phyloP scores from a whole-genome alignment of 64 coral and sea anemone species.

The Acropora yongei region DNA sequence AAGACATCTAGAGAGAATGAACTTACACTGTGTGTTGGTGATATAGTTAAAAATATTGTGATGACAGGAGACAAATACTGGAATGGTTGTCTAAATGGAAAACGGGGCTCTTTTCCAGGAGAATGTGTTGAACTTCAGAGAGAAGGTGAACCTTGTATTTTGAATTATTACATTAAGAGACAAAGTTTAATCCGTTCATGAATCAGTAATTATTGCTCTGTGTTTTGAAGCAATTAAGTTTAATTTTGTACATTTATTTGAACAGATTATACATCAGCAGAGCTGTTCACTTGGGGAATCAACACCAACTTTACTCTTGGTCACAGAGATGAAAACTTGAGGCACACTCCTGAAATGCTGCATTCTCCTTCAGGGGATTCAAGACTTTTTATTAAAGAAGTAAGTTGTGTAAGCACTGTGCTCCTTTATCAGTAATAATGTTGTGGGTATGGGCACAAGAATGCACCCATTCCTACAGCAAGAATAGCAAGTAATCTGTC shows the following conservation, averaged over 20 bases:
- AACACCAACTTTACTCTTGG: constrained; percentile 96
- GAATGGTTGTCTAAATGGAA: constrained; percentile 34
- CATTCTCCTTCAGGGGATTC: constrained; percentile 48
- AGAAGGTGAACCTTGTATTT: constrained; percentile 30
- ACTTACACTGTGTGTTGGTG: constrained; percentile 31
- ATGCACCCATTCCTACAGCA: background rate
- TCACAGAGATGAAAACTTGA: constrained; percentile 87
- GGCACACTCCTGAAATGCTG: constrained; percentile 81
- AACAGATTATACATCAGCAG: constrained; percentile 37
- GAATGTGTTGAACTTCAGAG: constrained; percentile 14
- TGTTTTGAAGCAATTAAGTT: background rate
- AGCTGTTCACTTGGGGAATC: constrained; percentile 89
- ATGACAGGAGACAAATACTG: constrained; percentile 43
- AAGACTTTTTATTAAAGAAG: constrained; percentile 71
- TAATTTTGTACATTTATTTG: background rate
- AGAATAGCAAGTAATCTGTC: background rate
- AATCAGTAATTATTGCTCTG: background rate
- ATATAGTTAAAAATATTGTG: constrained; percentile 49
- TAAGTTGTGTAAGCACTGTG: background rate
- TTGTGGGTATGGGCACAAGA: background rate
- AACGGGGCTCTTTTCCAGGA: constrained; percentile 56
- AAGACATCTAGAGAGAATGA: constrained; percentile 42
- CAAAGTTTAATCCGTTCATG: too few relatives aligned
- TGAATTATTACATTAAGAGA: too few relatives aligned
- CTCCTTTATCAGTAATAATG: background rate